Evolutionary conservation across 2,888 invertebrate genomes (phyloP).

Genomic region (Tortrix viridana): DNA sequence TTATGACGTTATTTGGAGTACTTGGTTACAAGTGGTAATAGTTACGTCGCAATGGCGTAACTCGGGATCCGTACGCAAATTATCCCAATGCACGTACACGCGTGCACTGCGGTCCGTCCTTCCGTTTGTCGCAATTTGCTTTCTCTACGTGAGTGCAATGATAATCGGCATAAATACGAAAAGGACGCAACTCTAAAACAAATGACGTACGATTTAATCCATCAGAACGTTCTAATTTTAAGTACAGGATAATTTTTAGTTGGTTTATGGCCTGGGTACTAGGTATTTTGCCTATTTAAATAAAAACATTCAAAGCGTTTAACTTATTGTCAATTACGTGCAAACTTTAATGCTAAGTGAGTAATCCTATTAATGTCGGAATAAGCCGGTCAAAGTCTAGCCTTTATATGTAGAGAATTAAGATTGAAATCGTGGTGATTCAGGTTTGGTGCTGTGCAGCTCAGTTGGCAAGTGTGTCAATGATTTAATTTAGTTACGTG

Average conservation of each 20-base stretch:
- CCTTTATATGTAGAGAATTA: constrained; percentile 45
- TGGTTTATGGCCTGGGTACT: too few relatives aligned
- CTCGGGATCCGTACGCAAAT: constrained; percentile 57
- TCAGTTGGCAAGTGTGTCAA: constrained; percentile 62
- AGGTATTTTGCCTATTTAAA: too few relatives aligned
- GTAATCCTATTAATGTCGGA: constrained; percentile 1
- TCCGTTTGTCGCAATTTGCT: constrained; percentile 67
- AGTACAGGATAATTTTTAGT: too few relatives aligned
- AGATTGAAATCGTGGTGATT: constrained; percentile 12
- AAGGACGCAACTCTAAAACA: too few relatives aligned
- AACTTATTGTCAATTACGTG: neutral
- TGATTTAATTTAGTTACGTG: constrained; percentile 60
- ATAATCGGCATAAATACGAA: constrained; percentile 18
- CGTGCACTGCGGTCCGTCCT: constrained; percentile 57
- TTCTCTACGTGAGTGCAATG: constrained; percentile 76
- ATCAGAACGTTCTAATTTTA: too few relatives aligned
- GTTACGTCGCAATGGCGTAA: constrained; percentile 45
- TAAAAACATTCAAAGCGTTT: neutral
- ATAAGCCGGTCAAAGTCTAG: neutral
- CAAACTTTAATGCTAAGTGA: neutral
- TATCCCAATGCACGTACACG: constrained; percentile 62
- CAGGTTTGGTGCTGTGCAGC: constrained; percentile 46
- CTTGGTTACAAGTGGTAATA: too few relatives aligned
- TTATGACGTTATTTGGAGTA: too few relatives aligned
- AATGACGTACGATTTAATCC: too few relatives aligned